Evolutionary conservation across 1,140 invertebrate species (phyloP), one percentile per base, ranked within the genome.

Genomic region (Calephelis nemesis): DNA sequence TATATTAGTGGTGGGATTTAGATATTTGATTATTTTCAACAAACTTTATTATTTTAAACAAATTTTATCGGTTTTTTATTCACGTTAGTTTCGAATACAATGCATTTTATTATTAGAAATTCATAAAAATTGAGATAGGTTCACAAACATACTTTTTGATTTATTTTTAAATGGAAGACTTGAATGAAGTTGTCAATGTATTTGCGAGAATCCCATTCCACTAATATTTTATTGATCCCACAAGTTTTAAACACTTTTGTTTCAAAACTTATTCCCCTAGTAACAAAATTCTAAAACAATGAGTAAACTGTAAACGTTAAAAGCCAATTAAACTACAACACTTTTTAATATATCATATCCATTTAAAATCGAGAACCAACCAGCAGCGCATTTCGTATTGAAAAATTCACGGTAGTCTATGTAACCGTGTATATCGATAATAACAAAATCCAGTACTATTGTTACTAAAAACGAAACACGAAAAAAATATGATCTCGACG

Each of bases 281-380:
- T 78, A 88, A 89, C 84, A 78, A 74, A 88, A 88, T 70, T 75
- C 66, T 79, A 80, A 87, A 78, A 75, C 71, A 81, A 81, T 83
- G n/a, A 75, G 75, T 65, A 83, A 83, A 77, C 74, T 69, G 69
- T 78, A 79, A 78, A 75, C 67, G 79, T 81, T 78, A 84, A 84
- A 79, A 72, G 85, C 85, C 86, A 88, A 87, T 87, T 70, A 89
- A 88, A 83, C 80, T 83, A 87, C 71, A 84, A 83, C 65, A 76
- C 75, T 72, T 6, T 63, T 67, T 47, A 60, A 40, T 50, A 69
- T 79, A 80, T 79, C 83, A 78, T 82, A 88, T 84, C 85, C 85
- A 89, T 88, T 84, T 77, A 58, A 54, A 47, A 69, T 60, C 63
- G 67, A 75, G 64, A 79, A 79, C 78, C 62, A 78, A 81, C 83